phyloP scores from a whole-genome alignment of 2,113 vertebrate genomes.

The Erinaceus europaeus region DNA sequence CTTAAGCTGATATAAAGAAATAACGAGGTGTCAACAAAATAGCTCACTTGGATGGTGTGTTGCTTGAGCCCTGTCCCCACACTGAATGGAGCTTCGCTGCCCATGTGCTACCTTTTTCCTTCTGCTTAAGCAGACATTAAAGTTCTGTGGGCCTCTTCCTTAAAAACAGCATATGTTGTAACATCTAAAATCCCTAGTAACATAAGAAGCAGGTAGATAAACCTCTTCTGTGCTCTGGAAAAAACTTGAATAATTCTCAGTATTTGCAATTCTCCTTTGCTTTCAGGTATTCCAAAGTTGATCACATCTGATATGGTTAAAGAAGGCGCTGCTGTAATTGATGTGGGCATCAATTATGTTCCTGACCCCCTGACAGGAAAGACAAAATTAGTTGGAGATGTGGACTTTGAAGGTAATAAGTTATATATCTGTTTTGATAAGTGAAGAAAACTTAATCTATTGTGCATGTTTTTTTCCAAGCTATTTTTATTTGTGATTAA shows the following conservation, averaged over 20 bases:
- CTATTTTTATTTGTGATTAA: too few species aligned
- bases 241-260: not conserved
- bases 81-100: too few species aligned
- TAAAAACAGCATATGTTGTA: not conserved
- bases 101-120: not conserved
- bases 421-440: not conserved
- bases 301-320: slow-evolving; percentile 95
- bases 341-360: slow-evolving; percentile 93
- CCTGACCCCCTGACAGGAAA: slow-evolving; percentile 87
- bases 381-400: slow-evolving; percentile 90
- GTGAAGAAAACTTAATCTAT: not conserved
- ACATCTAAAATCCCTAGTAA: not conserved
- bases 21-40: too few species aligned
- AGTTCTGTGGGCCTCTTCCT: not conserved
- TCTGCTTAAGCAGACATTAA: not conserved
- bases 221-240: not conserved
- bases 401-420: slow-evolving; percentile 93
- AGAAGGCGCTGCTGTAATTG: slow-evolving; percentile 91
- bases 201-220: not conserved
- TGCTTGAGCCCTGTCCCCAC: too few species aligned
- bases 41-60: too few species aligned
- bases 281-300: slow-evolving; percentile 90
- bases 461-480: too few species aligned
- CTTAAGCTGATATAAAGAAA: not conserved
- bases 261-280: slow-evolving; percentile 3